Base-by-base conservation (phyloP, 2,888 invertebrate species). In the Pristionchus entomophagus region DNA sequence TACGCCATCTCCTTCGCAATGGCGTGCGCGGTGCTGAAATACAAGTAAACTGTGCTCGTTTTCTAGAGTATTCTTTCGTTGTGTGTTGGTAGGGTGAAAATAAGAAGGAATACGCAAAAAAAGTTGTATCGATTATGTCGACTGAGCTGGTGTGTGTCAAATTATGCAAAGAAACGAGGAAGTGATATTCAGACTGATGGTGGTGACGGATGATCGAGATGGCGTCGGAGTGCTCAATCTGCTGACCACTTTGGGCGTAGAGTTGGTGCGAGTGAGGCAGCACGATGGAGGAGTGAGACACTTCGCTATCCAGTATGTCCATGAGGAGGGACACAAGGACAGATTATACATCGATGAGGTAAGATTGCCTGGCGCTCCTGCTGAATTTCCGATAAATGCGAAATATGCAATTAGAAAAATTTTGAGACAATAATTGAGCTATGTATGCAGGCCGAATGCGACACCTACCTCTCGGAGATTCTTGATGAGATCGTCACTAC, bases 1-100 rank as follows among this genome's bases (percentile, higher is more conserved):
- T 85, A 85, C 56, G 85, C 85, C 38, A 73, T 85, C 19, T 85
- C 85, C 12, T 85, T 85, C 77, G 85, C 73, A n/a, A 85, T 85
- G 85, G 85, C 85, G 2, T 85, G 85, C 29, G 85, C 73, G 1
- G 85, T 85, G 8, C 77, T 85, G 22, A 85, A 85, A 32, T 85
- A 85, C 85, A 85, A 85, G 85, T 85, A 17, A 51, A 77, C 32
- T 41, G 2, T 4, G 5, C 32, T 4, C 19, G 19, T 19, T 35
- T 19, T 32, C 19, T 35, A 32, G 17, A 29, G 26, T 10, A 14
- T 59, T 59, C 6, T n/a, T 10, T 6, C 14, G 6, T n/a, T n/a
- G n/a, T n/a, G n/a, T n/a, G n/a, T 19, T 51, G 51, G n/a, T n/a
- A n/a, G n/a, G n/a, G 29, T 29, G 59, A 73, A n/a, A n/a, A 32